These are phyloP conservation scores for Schizothorax lantsangensis DNA, from an alignment of 2,797 vertebrate species.

Conservation along the genomic window DNA sequence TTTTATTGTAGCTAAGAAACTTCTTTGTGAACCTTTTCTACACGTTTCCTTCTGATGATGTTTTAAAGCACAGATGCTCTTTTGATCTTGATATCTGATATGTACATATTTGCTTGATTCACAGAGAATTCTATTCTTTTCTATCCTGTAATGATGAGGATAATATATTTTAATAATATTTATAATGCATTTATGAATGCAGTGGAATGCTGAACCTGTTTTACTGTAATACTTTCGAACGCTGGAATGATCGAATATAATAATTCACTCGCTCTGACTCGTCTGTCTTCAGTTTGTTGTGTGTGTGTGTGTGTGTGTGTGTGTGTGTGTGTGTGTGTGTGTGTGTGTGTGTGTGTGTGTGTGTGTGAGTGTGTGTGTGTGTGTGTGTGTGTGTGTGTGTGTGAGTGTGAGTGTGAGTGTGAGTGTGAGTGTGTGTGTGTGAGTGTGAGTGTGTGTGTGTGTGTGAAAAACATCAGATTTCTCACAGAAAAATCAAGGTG, in stretches of 20 bases:
- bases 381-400: too few relatives aligned
- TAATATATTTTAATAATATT: slow-evolving; percentile 27
- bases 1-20: not conserved
- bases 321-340: too few relatives aligned
- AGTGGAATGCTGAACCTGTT: slow-evolving; percentile 4
- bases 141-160: not conserved
- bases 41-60: not conserved
- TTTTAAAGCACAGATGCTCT: slow-evolving; percentile 8
- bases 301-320: not conserved
- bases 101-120: slow-evolving; percentile 7
- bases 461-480: too few relatives aligned
- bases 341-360: too few relatives aligned
- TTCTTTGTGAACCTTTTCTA: not conserved
- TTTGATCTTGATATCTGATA: not conserved
- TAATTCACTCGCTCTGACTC: not conserved
- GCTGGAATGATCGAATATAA: not conserved
- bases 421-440: too few relatives aligned
- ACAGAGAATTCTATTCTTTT: slow-evolving; percentile 21
- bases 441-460: too few relatives aligned
- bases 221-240: not conserved
- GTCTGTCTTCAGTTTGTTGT: not conserved
- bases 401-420: too few relatives aligned
- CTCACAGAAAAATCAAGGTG: too few relatives aligned
- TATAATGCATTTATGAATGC: slow-evolving; percentile 32
- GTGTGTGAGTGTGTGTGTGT: too few relatives aligned